phyloP scores from a whole-genome alignment of 35 echinoderm and acorn worm species.

The Amphiura filiformis region DNA sequence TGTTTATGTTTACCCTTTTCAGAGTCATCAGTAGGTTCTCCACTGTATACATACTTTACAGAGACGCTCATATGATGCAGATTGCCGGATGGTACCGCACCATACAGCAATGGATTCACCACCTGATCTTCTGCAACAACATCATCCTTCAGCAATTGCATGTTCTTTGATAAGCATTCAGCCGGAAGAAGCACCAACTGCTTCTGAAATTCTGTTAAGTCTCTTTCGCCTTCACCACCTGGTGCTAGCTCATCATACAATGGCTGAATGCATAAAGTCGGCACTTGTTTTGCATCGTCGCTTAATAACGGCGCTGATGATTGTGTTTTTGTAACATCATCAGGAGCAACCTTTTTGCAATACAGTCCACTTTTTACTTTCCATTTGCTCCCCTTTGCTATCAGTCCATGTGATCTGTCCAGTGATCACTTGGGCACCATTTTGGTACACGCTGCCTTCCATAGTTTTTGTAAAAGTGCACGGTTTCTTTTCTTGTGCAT shows the following conservation, averaged over 20 bases:
- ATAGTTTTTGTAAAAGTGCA: background rate
- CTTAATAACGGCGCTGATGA: background rate
- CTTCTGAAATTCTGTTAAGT: background rate
- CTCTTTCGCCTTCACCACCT: background rate
- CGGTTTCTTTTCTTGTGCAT: background rate
- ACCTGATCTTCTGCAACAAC: background rate
- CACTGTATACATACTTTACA: background rate
- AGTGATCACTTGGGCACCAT: background rate
- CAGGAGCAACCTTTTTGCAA: background rate
- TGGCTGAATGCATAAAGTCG: background rate
- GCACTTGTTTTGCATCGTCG: background rate
- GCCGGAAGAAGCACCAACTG: background rate
- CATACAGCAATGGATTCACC: background rate
- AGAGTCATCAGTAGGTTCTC: background rate
- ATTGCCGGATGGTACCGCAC: background rate
- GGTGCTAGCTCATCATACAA: background rate
- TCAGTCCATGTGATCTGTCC: background rate
- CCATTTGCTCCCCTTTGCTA: background rate
- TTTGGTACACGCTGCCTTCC: background rate
- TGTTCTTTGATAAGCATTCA: background rate
- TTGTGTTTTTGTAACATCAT: background rate
- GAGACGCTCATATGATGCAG: background rate
- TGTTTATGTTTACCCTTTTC: too few species aligned
- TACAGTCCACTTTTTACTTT: background rate
- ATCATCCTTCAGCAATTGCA: background rate